Conservation (phyloP, 2,113 vertebrate genomes). For the Antechinus flavipes region DNA sequence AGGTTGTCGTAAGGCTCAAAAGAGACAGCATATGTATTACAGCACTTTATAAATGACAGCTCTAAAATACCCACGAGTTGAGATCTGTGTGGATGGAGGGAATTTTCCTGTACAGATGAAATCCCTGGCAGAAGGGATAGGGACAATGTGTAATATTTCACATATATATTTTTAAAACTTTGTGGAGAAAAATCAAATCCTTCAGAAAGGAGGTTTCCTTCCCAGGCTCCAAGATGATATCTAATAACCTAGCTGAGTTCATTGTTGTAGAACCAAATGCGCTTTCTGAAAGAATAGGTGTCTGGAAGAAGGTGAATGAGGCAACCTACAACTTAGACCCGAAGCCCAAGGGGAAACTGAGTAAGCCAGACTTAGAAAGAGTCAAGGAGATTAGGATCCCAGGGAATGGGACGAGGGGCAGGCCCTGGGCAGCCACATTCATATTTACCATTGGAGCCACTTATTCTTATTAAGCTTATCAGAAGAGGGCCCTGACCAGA, state of each 20-base stretch:
- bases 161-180: neutral
- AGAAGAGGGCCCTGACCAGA: neutral
- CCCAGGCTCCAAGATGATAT: neutral
- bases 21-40: neutral
- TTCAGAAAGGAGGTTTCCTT: neutral
- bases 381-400: neutral
- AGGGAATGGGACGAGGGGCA: neutral
- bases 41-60: neutral
- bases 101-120: neutral
- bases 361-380: neutral
- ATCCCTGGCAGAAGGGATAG: too few relatives aligned
- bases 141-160: neutral
- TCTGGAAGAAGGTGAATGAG: neutral
- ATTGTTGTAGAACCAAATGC: neutral
- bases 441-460: neutral
- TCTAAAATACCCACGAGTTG: neutral
- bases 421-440: neutral
- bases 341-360: neutral
- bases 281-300: neutral
- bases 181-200: neutral
- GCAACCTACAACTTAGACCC: neutral
- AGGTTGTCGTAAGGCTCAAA: neutral
- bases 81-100: neutral
- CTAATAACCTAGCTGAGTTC: neutral
- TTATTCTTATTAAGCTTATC: neutral